Conservation (phyloP, 2,888 invertebrate species). For the Tetheella fluctuosa region DNA sequence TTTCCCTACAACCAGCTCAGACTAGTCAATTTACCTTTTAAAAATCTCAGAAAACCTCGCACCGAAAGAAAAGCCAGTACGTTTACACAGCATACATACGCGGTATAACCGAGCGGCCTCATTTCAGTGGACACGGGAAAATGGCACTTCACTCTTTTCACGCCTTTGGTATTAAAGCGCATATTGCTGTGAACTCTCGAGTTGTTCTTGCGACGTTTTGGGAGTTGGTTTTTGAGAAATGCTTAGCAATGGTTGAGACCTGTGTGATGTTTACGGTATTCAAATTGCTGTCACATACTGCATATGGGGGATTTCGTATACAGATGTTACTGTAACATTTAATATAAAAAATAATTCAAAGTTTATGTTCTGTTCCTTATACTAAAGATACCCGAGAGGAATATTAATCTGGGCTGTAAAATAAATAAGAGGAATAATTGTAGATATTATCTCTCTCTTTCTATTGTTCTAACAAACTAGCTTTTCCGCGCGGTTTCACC, state of each 20-base stretch:
- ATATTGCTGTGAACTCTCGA: constrained; percentile 54
- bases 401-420: too few relatives aligned
- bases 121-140: constrained; percentile 63
- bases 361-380: not conserved
- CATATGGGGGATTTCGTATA: constrained; percentile 44
- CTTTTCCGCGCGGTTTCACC: too few relatives aligned
- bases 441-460: too few relatives aligned
- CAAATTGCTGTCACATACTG: constrained; percentile 70
- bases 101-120: constrained; percentile 69
- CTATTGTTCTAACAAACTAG: too few relatives aligned
- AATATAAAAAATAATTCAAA: constrained; percentile 48
- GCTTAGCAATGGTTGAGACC: constrained; percentile 69
- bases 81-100: constrained; percentile 80
- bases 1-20: constrained; percentile 74
- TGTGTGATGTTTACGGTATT: constrained; percentile 75
- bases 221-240: constrained; percentile 51
- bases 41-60: constrained; percentile 70
- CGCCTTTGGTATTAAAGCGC: constrained; percentile 61
- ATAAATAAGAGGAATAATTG: too few relatives aligned
- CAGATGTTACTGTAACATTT: constrained; percentile 38
- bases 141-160: constrained; percentile 55
- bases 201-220: constrained; percentile 48
- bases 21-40: constrained; percentile 79
- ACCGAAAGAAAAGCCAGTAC: constrained; percentile 74
- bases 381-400: not conserved